A percentile compares a stretch with the other conserved stretches of the same genome.
Evolutionary conservation across 2,888 invertebrate genomes (phyloP).

Genomic region (Furcula furcula): DNA sequence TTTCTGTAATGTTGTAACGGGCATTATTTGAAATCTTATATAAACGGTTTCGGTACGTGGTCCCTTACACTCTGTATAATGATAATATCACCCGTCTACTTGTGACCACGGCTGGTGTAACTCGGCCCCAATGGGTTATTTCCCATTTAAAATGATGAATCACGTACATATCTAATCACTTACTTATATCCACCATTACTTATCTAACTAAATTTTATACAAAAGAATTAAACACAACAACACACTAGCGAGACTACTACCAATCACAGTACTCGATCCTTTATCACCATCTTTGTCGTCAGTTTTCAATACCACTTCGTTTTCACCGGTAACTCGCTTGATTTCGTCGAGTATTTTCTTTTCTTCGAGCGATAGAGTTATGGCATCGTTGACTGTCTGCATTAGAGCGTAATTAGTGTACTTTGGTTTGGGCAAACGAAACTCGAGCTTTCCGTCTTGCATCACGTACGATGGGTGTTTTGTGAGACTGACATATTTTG

Average conservation of each 20-base stretch:
- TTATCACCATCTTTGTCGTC: slow-evolving; percentile 43
- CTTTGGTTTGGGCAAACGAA: slow-evolving; percentile 53
- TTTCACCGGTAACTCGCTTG: slow-evolving; percentile 60
- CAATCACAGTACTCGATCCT: slow-evolving; percentile 18
- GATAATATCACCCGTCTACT: too few relatives aligned
- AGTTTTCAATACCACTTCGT: slow-evolving; percentile 61
- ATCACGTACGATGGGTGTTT: slow-evolving; percentile 56
- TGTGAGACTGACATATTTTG: slow-evolving; percentile 36
- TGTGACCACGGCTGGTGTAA: too few relatives aligned
- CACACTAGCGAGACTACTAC: slow-evolving; percentile 15
- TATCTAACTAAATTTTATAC: too few relatives aligned
- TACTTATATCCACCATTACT: too few relatives aligned
- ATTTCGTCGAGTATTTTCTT: slow-evolving; percentile 75
- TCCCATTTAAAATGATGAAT: too few relatives aligned
- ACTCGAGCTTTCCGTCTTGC: slow-evolving; percentile 48
- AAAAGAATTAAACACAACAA: slow-evolving; percentile 17
- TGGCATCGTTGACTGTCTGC: slow-evolving; percentile 86
- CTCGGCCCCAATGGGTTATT: too few relatives aligned
- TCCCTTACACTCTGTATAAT: too few relatives aligned
- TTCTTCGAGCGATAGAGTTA: slow-evolving; percentile 78
- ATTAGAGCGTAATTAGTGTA: slow-evolving; percentile 85
- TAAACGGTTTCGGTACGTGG: too few relatives aligned
- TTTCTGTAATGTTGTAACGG: too few relatives aligned
- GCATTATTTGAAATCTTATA: too few relatives aligned
- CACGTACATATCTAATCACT: too few relatives aligned